Evolutionary conservation across 2,888 invertebrate genomes (phyloP).

Genomic region (Drosophila mimica): DNA sequence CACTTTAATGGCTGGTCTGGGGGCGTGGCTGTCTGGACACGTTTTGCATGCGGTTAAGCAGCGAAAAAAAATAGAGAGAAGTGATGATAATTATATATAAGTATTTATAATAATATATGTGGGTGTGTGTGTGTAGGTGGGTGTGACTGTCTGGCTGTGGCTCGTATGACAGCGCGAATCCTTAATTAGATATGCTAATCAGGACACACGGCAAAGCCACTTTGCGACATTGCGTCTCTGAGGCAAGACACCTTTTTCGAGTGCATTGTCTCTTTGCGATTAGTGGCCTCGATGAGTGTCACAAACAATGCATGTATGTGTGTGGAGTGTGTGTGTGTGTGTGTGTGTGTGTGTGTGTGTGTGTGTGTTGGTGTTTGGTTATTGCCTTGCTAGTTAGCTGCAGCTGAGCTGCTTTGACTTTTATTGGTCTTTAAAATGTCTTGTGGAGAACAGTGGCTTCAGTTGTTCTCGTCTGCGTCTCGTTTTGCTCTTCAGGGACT

Average conservation of each 20-base stretch:
- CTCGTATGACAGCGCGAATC: constrained; percentile 60
- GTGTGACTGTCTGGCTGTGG: constrained; percentile 57
- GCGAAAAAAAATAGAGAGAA: not conserved
- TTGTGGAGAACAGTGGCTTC: constrained; percentile 60
- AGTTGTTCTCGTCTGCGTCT: constrained; percentile 27
- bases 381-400: constrained; percentile 57
- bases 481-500: not conserved
- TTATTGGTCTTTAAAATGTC: constrained; percentile 77
- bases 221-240: constrained; percentile 68
- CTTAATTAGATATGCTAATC: constrained; percentile 82
- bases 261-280: constrained; percentile 48
- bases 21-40: constrained; percentile 47
- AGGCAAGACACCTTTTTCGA: constrained; percentile 60
- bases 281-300: constrained; percentile 32
- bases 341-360: not conserved
- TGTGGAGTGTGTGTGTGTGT: not conserved
- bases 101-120: not conserved
- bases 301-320: not conserved
- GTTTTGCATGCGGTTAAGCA: constrained; percentile 62
- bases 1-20: constrained; percentile 18
- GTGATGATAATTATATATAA: constrained; percentile 25
- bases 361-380: constrained; percentile 30
- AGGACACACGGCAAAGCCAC: constrained; percentile 62
- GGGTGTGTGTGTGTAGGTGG: constrained; percentile 7
- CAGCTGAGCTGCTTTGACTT: constrained; percentile 60